Base-by-base conservation (phyloP, 2,113 vertebrate genomes). In the Trachemys scripta region DNA sequence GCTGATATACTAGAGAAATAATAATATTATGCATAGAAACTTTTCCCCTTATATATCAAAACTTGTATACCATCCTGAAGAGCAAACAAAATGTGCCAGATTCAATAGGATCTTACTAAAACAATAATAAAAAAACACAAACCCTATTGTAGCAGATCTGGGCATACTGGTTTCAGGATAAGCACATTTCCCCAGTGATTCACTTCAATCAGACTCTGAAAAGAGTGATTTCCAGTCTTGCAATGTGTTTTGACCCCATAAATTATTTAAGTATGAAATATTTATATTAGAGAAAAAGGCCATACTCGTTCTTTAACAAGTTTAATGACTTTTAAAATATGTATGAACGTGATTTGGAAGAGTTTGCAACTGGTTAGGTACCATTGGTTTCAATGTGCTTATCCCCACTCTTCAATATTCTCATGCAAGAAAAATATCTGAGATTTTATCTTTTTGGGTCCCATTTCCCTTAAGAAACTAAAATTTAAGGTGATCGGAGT, bases 261-360 rank as follows among this genome's bases (percentile, higher is more conserved):
- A 97, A 89, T 93, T 90, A 87, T 92, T 87, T 92, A 94, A 92
- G 82, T 85, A 96, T 59, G 13, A 96, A 96, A 98, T 97, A 98
- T 95, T 98, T 96, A 98, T 89, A 92, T 5, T 65, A 81, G 80
- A 93, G 90, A 94, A 92, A 76, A 92, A 84, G 88, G 35, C 29
- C 57, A 96, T 35, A 35, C 78, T 96, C 76, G 76, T 93, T 93
- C 83, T 97, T 95, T 90, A 81, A 96, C 92, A 94, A 91, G 42
- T 47, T 86, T 85, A 97, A 98, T 96, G 80, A 88, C 10, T 88
- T 96, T 97, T 95, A 92, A 11, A 11, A 38, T 94, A 96, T 90
- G 54, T 54, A 93, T 89, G 57, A 96, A 80, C 1, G 6, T n/a
- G 89, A 80, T 76, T 94, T 83, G 49, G 89, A 56, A 92, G 91